These are phyloP conservation scores for Rhyzopertha dominica DNA, from an alignment of 1,140 invertebrate genomes.

Conservation along the genomic window DNA sequence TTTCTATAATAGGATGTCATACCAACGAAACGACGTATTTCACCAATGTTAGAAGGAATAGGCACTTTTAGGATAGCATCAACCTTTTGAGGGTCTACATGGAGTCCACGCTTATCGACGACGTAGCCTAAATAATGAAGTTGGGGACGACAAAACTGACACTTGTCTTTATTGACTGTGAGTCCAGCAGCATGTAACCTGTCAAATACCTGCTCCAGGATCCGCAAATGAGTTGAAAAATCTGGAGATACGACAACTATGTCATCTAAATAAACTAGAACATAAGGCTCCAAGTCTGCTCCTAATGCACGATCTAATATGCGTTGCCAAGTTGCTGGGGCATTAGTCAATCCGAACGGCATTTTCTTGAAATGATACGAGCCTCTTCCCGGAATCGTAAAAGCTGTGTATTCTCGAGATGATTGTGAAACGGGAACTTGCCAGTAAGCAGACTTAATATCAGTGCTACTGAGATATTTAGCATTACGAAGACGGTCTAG, in stretches of 20 bases:
- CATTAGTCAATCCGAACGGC: constrained; percentile 37
- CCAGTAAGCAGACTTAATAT: constrained; percentile 34
- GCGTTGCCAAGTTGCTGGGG: constrained; percentile 43
- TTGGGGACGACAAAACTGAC: constrained; percentile 20
- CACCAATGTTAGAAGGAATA: too few relatives aligned
- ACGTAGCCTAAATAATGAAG: constrained; percentile 43
- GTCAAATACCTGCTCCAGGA: constrained; percentile 22
- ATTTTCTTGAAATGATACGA: constrained; percentile 36
- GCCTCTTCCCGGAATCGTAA: constrained; percentile 31
- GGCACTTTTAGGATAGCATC: constrained; percentile 35
- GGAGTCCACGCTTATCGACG: constrained; percentile 38
- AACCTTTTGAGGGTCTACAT: constrained; percentile 39
- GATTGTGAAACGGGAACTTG: constrained; percentile 27
- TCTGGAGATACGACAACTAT: constrained; percentile 24
- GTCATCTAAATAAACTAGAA: constrained; percentile 34
- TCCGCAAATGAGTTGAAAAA: constrained; percentile 25
- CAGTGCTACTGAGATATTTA: constrained; percentile 26
- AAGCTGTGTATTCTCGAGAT: constrained; percentile 28
- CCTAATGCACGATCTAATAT: too few relatives aligned
- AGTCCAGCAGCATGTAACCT: constrained; percentile 15
- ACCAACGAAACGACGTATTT: too few relatives aligned
- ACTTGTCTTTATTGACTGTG: too few relatives aligned
- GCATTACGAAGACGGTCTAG: constrained; percentile 35
- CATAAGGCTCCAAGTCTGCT: constrained; percentile 12
- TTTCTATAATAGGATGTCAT: too few relatives aligned